Evolutionary conservation across 2,113 vertebrate genomes (phyloP).

Genomic region (Halcyon senegalensis): DNA sequence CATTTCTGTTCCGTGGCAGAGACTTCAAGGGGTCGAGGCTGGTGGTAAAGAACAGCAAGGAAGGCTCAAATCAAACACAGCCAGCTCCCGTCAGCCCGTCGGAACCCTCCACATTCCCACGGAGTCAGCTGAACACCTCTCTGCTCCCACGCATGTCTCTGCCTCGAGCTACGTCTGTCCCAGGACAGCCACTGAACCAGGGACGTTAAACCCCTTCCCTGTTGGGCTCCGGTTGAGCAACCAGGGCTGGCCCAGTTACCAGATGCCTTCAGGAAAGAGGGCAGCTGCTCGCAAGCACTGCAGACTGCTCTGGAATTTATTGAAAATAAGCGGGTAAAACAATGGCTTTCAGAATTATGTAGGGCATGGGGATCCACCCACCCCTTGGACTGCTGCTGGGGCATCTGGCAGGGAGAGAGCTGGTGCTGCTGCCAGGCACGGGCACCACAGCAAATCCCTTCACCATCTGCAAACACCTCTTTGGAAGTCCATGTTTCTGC

Average conservation of each 20-base stretch:
- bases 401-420: background rate
- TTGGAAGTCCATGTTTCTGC: background rate
- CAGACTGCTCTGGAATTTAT: background rate
- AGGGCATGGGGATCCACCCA: background rate
- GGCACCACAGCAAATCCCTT: background rate
- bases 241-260: background rate
- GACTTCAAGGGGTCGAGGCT: conserved; percentile 82
- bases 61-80: background rate
- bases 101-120: background rate
- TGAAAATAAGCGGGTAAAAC: background rate
- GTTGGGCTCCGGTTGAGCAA: conserved; percentile 6
- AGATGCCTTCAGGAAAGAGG: background rate
- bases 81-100: background rate
- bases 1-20: conserved; percentile 77
- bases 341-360: background rate
- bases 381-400: background rate
- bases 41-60: conserved; percentile 22
- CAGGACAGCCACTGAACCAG: background rate
- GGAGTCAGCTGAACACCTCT: background rate
- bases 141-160: background rate
- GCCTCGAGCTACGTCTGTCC: background rate
- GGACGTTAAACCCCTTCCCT: background rate
- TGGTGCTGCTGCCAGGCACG: background rate
- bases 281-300: background rate
- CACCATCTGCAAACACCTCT: background rate